Evolutionary conservation across 2,888 invertebrate genomes (phyloP).

Genomic region (Pristionchus exspectatus): DNA sequence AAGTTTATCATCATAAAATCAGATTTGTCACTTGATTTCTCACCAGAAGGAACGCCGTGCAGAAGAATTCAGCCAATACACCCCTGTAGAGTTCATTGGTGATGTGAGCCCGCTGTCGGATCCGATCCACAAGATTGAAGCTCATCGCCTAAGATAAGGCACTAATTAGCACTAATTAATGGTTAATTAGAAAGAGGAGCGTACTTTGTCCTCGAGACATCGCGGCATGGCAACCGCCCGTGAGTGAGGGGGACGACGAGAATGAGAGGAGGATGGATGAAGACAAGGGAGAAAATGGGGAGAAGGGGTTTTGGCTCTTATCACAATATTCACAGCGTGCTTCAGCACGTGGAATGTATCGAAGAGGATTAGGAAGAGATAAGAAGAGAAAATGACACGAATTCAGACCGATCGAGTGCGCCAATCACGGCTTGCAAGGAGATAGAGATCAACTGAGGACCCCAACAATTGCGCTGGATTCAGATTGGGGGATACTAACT

Average conservation of each 20-base stretch:
- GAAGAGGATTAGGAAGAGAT: not conserved
- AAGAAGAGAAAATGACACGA: constrained; percentile 23
- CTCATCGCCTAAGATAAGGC: constrained; percentile 3
- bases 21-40: not conserved
- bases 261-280: not conserved
- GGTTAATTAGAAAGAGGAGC: not conserved
- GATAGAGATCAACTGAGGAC: not conserved
- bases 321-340: not conserved
- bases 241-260: not conserved
- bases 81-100: constrained; percentile 67
- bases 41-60: constrained; percentile 69
- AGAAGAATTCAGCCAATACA: constrained; percentile 68
- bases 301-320: not conserved
- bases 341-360: constrained; percentile 20
- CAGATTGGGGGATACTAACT: not conserved
- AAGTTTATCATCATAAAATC: not conserved
- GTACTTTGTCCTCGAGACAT: not conserved
- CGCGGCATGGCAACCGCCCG: not conserved
- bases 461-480: not conserved
- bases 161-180: not conserved
- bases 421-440: not conserved
- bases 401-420: not conserved
- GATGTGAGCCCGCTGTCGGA: constrained; percentile 64
- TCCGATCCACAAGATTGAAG: constrained; percentile 64
- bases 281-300: not conserved